Percentiles rank a stretch among this genome's conserved stretches.
Evolutionary conservation across 2,888 invertebrate species (phyloP).

Genomic region (Erebia aethiops): DNA sequence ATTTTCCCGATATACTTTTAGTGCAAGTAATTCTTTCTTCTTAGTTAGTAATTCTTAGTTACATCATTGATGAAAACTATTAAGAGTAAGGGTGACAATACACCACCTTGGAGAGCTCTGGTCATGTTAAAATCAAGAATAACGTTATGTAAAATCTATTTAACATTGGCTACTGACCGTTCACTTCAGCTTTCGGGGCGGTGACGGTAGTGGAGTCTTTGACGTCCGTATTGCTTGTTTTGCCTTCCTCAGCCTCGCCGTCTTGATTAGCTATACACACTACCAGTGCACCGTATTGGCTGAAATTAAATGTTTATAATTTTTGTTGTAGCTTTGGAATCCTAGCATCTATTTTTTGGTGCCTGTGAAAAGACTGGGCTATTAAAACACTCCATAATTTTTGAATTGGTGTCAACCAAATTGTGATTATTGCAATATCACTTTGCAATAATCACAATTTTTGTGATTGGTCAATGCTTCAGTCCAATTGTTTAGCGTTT

Average conservation of each 20-base stretch:
- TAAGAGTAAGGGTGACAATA: constrained; percentile 2
- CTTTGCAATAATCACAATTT: too few species aligned
- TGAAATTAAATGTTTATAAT: constrained; percentile 42
- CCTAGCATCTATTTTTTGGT: too few species aligned
- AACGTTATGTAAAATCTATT: background rate
- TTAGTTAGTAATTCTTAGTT: background rate
- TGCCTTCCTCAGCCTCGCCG: constrained; percentile 46
- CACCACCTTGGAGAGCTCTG: background rate
- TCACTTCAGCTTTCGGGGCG: constrained; percentile 46
- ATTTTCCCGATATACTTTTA: too few species aligned
- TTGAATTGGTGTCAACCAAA: too few species aligned
- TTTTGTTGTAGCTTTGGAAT: background rate
- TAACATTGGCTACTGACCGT: constrained; percentile 45
- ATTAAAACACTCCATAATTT: too few species aligned
- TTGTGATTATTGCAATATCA: too few species aligned
- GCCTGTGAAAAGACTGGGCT: too few species aligned
- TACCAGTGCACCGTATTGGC: constrained; percentile 77
- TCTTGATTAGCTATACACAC: constrained; percentile 70
- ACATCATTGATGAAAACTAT: background rate
- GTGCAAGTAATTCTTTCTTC: too few species aligned
- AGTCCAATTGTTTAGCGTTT: too few species aligned
- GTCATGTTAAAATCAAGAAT: background rate
- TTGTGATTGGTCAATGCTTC: too few species aligned
- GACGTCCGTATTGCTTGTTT: constrained; percentile 43
- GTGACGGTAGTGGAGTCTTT: constrained; percentile 47